Base-by-base conservation (phyloP, 2,888 invertebrate genomes). In the Lutraria lutraria region DNA sequence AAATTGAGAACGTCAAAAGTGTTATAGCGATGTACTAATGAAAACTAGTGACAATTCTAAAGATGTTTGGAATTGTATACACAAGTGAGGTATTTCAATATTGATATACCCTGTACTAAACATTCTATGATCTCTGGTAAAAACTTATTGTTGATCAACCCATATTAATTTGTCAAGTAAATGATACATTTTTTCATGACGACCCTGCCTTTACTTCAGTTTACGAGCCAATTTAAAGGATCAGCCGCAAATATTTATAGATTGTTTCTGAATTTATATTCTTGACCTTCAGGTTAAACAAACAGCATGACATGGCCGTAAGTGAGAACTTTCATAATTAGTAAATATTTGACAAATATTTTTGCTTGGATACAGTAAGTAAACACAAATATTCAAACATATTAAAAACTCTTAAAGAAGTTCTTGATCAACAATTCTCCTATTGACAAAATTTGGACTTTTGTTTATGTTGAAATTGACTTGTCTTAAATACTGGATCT, bases 281-380 rank as follows among this genome's bases (percentile, higher is more conserved):
- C 31, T 43, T 85, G 80, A 85, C 85, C 79, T 34, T 34, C 29
- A 43, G 60, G 56, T 53, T 53, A 60, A 34, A 82, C 60, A 82
- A 82, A 82, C 82, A 56, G 21, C 10, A 29, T 25, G 81, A 52
- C 25, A 52, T 76, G 21, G 29, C 83, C 21, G 21, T 76, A 80
- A 52, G 52, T 79, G 83, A 31, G 34, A 63, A 80, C 43, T 60
- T 80, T 63, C 68, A 80, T 88, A 88, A 79, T 84, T 80, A 31
- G 84, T 83, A 88, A 88, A 88, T 84, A 88, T 88, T 88, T 88
- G 87, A 56, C 29, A 79, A 80, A 63, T 76, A 88, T 80, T 52
- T 83, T 83, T 76, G 31, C 76, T 31, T 54, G 76, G 84, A 63
- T 84, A 84, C 84, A 31, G 16, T 54, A 53, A 84, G 76, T 84